Base-by-base conservation (phyloP, 2,113 vertebrate species). In the Spea multiplicata region DNA sequence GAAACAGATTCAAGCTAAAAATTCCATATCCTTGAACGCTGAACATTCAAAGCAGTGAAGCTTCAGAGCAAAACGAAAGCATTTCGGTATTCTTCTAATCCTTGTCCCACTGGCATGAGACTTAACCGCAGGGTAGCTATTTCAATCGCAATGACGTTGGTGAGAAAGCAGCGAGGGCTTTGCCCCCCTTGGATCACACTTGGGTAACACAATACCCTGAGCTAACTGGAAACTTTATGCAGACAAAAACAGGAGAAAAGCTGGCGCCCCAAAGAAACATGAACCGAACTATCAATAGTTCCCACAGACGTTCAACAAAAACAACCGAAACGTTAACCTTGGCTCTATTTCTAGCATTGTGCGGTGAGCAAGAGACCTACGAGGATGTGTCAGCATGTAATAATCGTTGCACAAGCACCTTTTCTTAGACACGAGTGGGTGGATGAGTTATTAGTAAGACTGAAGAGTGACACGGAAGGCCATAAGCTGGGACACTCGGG, bases 191-290 rank as follows among this genome's bases (percentile, higher is more conserved):
- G 70, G 70, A 73, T 80, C 71, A 52, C 65, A 74, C 55, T 59
- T 13, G 6, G 47, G 78, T 74, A 80, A 80, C 65, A 49, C 71
- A 80, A 80, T 80, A 71, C 65, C 59, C 73, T 80, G 78, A 80
- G 78, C 71, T 80, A 80, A 80, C 78, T 68, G 78, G 78, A 80
- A 80, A 48, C 78, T 13, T 67, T 53, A 80, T 73, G 3, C 50
- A 80, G 59, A 74, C 65, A 68, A 67, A 74, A 45, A 80, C 52
- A 74, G 78, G 52, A 74, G 78, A 68, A 49, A 13, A 45, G 17
- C 47, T 74, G 78, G 78, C 78, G 78, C 78, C 76, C 30, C 71
- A 4, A 49, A 10, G 78, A 68, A 80, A 80, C 53, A 45, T 8
- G 44, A 80, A 50, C 53, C 64, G 68, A 59, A 49, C 78, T 80